Evolutionary conservation across 2,888 invertebrate species (phyloP), one percentile per base, ranked within the genome.

Genomic region (Saturnia pavonia): DNA sequence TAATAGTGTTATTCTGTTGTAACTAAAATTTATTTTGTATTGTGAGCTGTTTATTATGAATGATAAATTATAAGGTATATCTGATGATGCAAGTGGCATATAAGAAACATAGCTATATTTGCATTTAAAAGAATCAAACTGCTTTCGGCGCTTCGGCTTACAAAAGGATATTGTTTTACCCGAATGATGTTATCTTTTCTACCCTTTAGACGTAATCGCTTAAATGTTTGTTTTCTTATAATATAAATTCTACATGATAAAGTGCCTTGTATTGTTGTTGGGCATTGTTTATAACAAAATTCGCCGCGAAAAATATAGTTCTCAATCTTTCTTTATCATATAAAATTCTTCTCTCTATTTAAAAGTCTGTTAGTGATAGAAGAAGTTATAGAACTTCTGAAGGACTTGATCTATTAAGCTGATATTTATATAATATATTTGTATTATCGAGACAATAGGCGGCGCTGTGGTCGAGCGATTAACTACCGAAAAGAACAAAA

Each of bases 141-240:
- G 40, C 40, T 40, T 27, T 40, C 65, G 65, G 65, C 65, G 65
- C n/a, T 40, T 65, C 65, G 40, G 8, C 34, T 65, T 40, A 65
- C 65, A 65, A 65, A 65, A n/a, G 65, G 19, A 63, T 63, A 16
- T 63, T 48, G 22, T 54, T 34, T 63, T 65, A n/a, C n/a, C 8
- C 40, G n/a, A 34, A 1, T 16, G 54, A 60, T 60, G 14, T 60
- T 60, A 60, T 60, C 57, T 60, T 27, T 25, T 4, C 25, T 27
- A 60, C 14, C 27, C 27, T 27, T 60, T 60, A 27, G 22, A 57
- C 25, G 25, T 57, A 11, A 57, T 57, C 57, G 22, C 25, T 57
- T 57, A 25, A 57, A 25, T 57, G 11, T 11, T 57, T 25, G 25
- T 34, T 22, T 63, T 40, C 8, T 6, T 40, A 19, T 19, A 27